Evolutionary conservation across 2,797 vertebrate genomes (phyloP).

Genomic region (Channa striata): DNA sequence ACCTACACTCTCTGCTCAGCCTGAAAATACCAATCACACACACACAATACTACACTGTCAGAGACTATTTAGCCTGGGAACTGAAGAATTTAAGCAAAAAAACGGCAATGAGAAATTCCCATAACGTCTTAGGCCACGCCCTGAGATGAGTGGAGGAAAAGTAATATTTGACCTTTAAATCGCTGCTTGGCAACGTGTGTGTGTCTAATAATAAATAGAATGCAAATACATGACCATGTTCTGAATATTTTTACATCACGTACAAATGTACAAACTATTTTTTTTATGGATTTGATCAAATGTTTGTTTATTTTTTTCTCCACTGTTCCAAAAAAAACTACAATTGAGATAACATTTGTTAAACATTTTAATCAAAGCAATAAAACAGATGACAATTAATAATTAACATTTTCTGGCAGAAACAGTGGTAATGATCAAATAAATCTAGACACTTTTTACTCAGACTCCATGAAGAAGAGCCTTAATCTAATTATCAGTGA

Average conservation of each 20-base stretch:
- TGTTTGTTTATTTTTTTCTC: conserved; percentile 1
- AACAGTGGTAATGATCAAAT: conserved; percentile 33
- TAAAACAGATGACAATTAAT: conserved; percentile 25
- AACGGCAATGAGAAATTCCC: conserved; percentile 53
- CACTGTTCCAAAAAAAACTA: conserved; percentile 4
- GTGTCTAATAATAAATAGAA: conserved; percentile 6
- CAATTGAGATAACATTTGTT: not conserved
- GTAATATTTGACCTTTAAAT: conserved; percentile 38
- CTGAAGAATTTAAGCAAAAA: conserved; percentile 50
- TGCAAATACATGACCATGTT: not conserved
- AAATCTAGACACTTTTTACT: conserved; percentile 44
- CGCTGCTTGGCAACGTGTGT: conserved; percentile 24
- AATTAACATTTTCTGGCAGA: conserved; percentile 34
- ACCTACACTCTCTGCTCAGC: conserved; percentile 74
- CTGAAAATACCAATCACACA: conserved; percentile 55
- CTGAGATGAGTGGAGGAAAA: conserved; percentile 48
- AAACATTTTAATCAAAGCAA: not conserved
- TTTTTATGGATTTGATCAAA: not conserved
- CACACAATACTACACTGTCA: conserved; percentile 69
- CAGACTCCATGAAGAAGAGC: conserved; percentile 32
- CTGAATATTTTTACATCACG: conserved; percentile 3
- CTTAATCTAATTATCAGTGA: conserved; percentile 74
- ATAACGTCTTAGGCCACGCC: conserved; percentile 64
- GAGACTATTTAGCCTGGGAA: conserved; percentile 55
- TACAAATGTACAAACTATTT: conserved; percentile 6